Evolutionary conservation across 2,113 vertebrate species (phyloP), one percentile per base, ranked within the genome.

Genomic region (Brachypodius melanocephalos): DNA sequence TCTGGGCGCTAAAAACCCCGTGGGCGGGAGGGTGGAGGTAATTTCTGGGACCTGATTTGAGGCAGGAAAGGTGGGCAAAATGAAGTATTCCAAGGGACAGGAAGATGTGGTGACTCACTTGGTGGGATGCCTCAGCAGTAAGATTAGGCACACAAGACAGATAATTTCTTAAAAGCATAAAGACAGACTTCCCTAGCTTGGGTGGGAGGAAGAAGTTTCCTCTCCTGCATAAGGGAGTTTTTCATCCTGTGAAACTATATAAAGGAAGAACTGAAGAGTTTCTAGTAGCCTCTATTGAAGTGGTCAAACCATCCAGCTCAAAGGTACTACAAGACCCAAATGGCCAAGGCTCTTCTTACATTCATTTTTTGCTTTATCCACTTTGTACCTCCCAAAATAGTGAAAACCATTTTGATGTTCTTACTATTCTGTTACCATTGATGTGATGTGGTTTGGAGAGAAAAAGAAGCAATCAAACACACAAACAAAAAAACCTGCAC

Each of bases 1-100:
- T 14, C 69, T 42, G 62, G 26, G 16, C 16, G 32, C 82, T 71
- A 74, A 81, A 78, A 85, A 8, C 34, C 14, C 40, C 3, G 82
- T 88, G 66, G 96, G 96, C 5, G 24, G 77, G 32, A 94, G 93
- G 94, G 93, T 38, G 85, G 93, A 90, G 88, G 31, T 40, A 85
- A 81, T 85, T 92, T 75, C 82, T 93, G 88, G 57, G 57, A 51
- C 82, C 66, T 72, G 31, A 43, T 71, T 67, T 82, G 61, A 63
- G 43, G 69, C 48, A 75, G 61, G 61, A 78, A 82, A 82, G 26
- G 32, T 67, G 78, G 69, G 61, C 8, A 29, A 88, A 63, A 55
- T 46, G 8, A 71, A 78, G 20, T 25, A 38, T 14, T 62, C 22
- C 49, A 34, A 92, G 57, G 40, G 69, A 40, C 38, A 63, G 32